These are phyloP conservation scores for Eledona agricola DNA, from an alignment of 2,888 invertebrate species.

Conservation along the genomic window DNA sequence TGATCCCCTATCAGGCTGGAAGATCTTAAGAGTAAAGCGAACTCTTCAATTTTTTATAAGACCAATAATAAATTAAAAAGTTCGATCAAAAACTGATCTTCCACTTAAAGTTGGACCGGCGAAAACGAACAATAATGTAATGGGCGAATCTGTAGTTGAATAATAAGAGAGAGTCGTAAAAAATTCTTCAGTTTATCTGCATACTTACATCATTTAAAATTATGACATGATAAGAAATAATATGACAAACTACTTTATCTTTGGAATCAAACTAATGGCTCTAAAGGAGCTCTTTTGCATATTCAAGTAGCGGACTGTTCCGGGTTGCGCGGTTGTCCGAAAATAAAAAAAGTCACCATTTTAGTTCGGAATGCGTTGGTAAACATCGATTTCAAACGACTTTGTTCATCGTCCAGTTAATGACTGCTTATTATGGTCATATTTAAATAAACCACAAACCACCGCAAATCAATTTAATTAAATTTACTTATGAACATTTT, in stretches of 20 bases:
- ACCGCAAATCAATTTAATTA: no score
- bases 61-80: conserved; percentile 58
- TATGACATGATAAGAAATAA: conserved; percentile 18
- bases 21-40: conserved; percentile 58
- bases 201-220: conserved; percentile 11
- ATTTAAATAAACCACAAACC: no score
- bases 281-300: conserved; percentile 40
- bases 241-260: conserved; percentile 36
- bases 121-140: no score
- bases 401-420: no score
- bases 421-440: no score
- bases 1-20: conserved; percentile 59
- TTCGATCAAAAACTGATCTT: conserved; percentile 48
- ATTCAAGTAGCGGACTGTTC: conserved; percentile 37
- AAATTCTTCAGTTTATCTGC: conserved; percentile 7
- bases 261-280: conserved; percentile 40
- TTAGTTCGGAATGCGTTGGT: no score
- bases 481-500: no score
- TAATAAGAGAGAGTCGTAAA: conserved; percentile 4
- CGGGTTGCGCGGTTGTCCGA: no score
- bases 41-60: conserved; percentile 53
- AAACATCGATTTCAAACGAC: no score
- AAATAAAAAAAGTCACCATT: background rate
- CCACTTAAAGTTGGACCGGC: no score
- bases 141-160: no score